Conservation (phyloP, 2,797 vertebrate species). For the Etheostoma perlongum region DNA sequence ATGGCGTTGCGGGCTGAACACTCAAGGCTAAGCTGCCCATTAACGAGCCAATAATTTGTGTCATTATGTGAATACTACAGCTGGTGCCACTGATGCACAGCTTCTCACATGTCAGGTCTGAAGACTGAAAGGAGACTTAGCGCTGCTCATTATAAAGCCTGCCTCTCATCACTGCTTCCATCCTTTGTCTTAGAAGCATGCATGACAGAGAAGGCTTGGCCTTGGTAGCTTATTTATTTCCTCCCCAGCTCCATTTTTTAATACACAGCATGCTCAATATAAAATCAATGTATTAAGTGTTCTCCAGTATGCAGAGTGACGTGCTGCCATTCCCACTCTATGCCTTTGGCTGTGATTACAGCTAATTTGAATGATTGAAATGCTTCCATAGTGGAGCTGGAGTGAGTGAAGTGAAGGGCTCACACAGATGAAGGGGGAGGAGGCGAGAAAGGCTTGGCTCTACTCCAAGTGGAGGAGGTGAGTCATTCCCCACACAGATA, state of each 20-base stretch:
- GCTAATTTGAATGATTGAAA: conserved; percentile 85
- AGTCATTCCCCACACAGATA: conserved; percentile 76
- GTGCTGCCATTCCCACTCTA: conserved; percentile 72
- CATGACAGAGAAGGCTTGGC: conserved; percentile 55
- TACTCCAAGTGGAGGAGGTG: conserved; percentile 81
- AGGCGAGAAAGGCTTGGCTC: conserved; percentile 77
- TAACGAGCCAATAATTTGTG: conserved; percentile 78
- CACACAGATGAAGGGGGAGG: conserved; percentile 80
- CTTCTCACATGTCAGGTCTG: conserved; percentile 71
- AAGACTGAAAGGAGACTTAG: conserved; percentile 62
- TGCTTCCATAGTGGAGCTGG: conserved; percentile 75
- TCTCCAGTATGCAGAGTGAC: conserved; percentile 78
- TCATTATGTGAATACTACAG: conserved; percentile 76
- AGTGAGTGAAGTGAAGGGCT: conserved; percentile 81
- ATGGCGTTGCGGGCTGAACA: conserved; percentile 61
- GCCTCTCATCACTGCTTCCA: conserved; percentile 69
- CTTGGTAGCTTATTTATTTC: conserved; percentile 69
- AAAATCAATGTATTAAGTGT: conserved; percentile 82
- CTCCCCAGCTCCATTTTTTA: conserved; percentile 47
- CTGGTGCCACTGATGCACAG: conserved; percentile 69
- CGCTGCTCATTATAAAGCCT: conserved; percentile 58
- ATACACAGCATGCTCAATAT: conserved; percentile 74
- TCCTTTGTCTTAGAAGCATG: conserved; percentile 69
- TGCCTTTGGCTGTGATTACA: conserved; percentile 81
- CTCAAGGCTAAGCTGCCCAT: conserved; percentile 76